phyloP scores from a whole-genome alignment of 2,113 vertebrate genomes.

The Pan troglodytes region NHGRI_mPanTro3-v2.1_pri NC_072416.2:54620001-54620500 shows the following conservation, averaged over 20 bases:
- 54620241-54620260: not conserved
- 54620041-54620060: too few species aligned
- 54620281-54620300: not conserved
- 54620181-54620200: not conserved
- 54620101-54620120: not conserved
- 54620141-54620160: not conserved
- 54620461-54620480: too few species aligned
- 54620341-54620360: too few species aligned
- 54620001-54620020: too few species aligned
- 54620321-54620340: not conserved
- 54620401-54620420: too few species aligned
- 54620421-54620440: too few species aligned
- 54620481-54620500: too few species aligned
- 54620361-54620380: too few species aligned
- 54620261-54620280: not conserved
- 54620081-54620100: not conserved
- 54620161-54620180: not conserved
- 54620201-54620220: not conserved
- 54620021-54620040: too few species aligned
- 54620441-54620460: too few species aligned
- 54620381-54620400: too few species aligned
- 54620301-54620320: not conserved
- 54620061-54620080: not conserved
- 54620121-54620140: not conserved
- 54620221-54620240: not conserved